Percentiles rank a stretch among this genome's conserved stretches.
Conservation (phyloP, 2,888 invertebrate genomes). For the Plutella xylostella region DNA sequence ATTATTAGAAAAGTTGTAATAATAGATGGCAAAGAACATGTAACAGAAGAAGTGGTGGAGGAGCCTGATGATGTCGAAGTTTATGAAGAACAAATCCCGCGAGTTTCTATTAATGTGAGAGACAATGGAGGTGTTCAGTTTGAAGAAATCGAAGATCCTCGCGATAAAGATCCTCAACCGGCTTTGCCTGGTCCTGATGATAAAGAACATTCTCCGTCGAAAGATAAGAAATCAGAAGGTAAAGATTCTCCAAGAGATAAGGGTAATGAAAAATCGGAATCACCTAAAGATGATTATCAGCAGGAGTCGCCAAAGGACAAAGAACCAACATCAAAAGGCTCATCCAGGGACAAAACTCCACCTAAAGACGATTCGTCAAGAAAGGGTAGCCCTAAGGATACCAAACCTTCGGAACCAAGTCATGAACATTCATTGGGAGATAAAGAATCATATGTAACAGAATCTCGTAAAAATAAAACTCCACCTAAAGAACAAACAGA, state of each 20-base stretch:
- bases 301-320: not conserved
- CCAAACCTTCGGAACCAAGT: no score
- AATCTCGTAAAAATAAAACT: no score
- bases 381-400: no score
- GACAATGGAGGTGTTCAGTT: slow-evolving; percentile 64
- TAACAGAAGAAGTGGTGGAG: slow-evolving; percentile 85
- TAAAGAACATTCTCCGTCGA: slow-evolving; percentile 2
- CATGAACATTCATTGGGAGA: no score
- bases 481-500: slow-evolving; percentile 13
- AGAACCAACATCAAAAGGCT: no score
- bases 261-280: no score
- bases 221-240: slow-evolving; percentile 1
- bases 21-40: slow-evolving; percentile 85
- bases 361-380: no score
- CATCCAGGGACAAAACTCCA: no score
- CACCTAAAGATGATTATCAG: slow-evolving; percentile 7
- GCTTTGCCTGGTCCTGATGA: slow-evolving; percentile 23
- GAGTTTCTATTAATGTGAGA: slow-evolving; percentile 76
- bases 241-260: slow-evolving; percentile 15
- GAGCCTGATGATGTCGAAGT: slow-evolving; percentile 85
- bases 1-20: slow-evolving; percentile 82
- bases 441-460: no score
- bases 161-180: slow-evolving; percentile 29
- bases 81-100: slow-evolving; percentile 77
- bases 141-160: slow-evolving; percentile 35